A percentile compares a stretch with the other conserved stretches of the same genome.
These are phyloP conservation scores for Zaprionus ornatus DNA, from an alignment of 1,140 invertebrate genomes.

Conservation along the genomic window DNA sequence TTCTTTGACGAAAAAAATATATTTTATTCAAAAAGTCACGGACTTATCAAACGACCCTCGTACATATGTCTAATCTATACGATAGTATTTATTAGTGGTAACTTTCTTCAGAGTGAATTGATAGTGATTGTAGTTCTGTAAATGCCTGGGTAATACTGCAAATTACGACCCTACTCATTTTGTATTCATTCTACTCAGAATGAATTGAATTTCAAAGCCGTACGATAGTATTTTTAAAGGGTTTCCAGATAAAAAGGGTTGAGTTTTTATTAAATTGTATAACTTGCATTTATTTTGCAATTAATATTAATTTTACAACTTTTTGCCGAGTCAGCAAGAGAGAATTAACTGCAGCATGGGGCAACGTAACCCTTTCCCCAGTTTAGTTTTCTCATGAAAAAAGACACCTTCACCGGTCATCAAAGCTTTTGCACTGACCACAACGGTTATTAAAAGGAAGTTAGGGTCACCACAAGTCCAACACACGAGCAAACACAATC, in stretches of 20 bases:
- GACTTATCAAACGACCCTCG: too few species aligned
- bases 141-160: too few species aligned
- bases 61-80: neutral
- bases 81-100: neutral
- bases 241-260: neutral
- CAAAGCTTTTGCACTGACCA: constrained; percentile 35
- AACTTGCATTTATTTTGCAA: constrained; percentile 1
- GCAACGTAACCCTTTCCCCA: neutral
- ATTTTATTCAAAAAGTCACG: too few species aligned
- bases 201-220: too few species aligned
- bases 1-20: too few species aligned
- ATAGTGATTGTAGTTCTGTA: too few species aligned
- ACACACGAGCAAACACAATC: constrained; percentile 17
- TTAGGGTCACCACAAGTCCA: constrained; percentile 37
- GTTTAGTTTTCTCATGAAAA: neutral
- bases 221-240: neutral
- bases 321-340: neutral
- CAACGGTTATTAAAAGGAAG: constrained; percentile 56
- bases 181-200: too few species aligned
- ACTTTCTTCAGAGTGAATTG: neutral
- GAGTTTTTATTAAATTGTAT: neutral
- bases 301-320: neutral
- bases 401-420: neutral
- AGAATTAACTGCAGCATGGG: neutral
- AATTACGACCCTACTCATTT: too few species aligned